A percentile compares a stretch with the other conserved stretches of the same genome.
Evolutionary conservation across 1,140 invertebrate genomes (phyloP).

Genomic region (Papilio aristodemus): DNA sequence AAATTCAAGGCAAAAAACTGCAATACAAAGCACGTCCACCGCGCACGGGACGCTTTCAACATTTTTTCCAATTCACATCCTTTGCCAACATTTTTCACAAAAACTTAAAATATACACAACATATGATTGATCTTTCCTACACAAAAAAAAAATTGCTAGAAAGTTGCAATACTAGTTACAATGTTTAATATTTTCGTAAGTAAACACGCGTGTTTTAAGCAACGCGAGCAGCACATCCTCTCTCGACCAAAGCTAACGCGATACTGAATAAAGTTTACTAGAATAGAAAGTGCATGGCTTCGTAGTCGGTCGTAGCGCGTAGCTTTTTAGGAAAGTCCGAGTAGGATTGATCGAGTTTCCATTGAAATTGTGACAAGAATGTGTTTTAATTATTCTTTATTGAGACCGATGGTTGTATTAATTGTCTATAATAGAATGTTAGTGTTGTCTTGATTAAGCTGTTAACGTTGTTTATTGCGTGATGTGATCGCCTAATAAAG

Average conservation of each 20-base stretch:
- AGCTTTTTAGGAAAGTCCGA: constrained; percentile 15
- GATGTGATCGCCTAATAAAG: neutral
- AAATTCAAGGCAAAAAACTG: constrained; percentile 22
- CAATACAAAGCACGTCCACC: constrained; percentile 19
- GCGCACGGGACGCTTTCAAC: constrained; percentile 19
- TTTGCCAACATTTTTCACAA: constrained; percentile 25
- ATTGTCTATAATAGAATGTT: neutral
- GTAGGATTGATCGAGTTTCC: constrained; percentile 19
- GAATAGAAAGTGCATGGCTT: neutral
- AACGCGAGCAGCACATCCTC: constrained; percentile 18
- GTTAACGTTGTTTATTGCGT: neutral
- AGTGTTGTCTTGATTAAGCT: neutral
- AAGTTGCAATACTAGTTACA: neutral
- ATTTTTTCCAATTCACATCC: constrained; percentile 27
- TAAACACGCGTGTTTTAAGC: constrained; percentile 8
- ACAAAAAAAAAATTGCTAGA: neutral
- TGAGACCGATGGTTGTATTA: neutral
- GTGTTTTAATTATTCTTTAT: constrained; percentile 4
- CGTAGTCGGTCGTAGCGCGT: constrained; percentile 7
- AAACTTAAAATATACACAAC: neutral
- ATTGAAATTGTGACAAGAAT: constrained; percentile 10
- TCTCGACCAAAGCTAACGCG: constrained; percentile 42
- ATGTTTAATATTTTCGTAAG: neutral
- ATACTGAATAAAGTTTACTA: constrained; percentile 20
- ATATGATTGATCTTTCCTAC: neutral